phyloP scores from a whole-genome alignment of 64 coral and sea anemone species.

The Montipora cactus region DNA sequence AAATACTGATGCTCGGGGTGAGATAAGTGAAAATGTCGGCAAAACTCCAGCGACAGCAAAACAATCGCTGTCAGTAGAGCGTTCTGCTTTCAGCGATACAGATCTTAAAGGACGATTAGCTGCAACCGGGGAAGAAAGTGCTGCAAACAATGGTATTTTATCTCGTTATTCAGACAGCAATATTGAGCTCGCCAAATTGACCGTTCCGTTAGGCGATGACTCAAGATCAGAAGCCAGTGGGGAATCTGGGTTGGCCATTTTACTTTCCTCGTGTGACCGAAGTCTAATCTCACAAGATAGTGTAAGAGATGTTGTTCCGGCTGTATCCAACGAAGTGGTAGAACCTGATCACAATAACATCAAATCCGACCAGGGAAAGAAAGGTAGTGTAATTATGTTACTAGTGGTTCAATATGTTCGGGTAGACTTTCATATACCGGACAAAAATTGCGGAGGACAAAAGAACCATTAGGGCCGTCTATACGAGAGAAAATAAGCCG shows the following conservation, averaged over 20 bases:
- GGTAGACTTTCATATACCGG: too few species aligned
- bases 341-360: not conserved
- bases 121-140: not conserved
- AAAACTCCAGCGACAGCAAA: not conserved
- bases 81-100: slow-evolving; percentile 36
- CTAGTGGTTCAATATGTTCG: too few species aligned
- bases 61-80: not conserved
- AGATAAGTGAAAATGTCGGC: not conserved
- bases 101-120: slow-evolving; percentile 14
- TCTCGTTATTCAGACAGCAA: slow-evolving; percentile 37
- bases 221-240: slow-evolving; percentile 54
- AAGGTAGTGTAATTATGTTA: slow-evolving; percentile 11
- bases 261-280: slow-evolving; percentile 35
- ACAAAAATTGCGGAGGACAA: too few species aligned
- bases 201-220: slow-evolving; percentile 9
- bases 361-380: slow-evolving; percentile 29
- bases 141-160: not conserved
- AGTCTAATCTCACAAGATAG: slow-evolving; percentile 27
- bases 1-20: not conserved
- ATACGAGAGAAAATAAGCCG: too few species aligned
- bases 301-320: slow-evolving; percentile 50
- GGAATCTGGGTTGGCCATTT: slow-evolving; percentile 66
- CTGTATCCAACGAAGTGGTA: slow-evolving; percentile 16
- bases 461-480: too few species aligned
- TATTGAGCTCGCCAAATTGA: slow-evolving; percentile 1